These are phyloP conservation scores for Eilema depressum DNA, from an alignment of 2,888 invertebrate species.

Conservation along the genomic window DNA sequence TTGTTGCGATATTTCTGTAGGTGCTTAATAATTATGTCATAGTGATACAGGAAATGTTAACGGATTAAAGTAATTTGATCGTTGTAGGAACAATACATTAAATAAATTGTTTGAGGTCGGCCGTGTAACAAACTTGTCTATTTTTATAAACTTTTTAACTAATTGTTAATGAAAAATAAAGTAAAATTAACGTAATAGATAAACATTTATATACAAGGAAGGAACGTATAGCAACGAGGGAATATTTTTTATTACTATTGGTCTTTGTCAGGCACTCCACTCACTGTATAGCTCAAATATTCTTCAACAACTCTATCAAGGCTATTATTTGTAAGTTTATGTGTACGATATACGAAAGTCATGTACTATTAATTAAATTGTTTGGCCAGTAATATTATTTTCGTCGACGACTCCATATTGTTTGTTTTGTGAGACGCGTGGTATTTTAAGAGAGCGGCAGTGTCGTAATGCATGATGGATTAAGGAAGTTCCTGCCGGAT, in stretches of 20 bases:
- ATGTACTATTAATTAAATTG: not conserved
- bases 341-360: not conserved
- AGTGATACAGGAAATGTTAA: conserved; percentile 63
- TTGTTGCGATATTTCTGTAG: conserved; percentile 52
- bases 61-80: conserved; percentile 55
- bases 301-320: not conserved
- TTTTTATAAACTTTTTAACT: not conserved
- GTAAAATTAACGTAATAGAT: not conserved
- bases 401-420: conserved; percentile 4
- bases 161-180: not conserved
- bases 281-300: not conserved
- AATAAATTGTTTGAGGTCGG: conserved; percentile 10
- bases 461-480: conserved; percentile 55
- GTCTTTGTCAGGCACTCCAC: not conserved
- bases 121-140: not conserved
- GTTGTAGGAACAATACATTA: conserved; percentile 19
- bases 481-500: conserved; percentile 60
- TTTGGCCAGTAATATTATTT: conserved; percentile 17
- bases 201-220: not conserved
- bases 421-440: conserved; percentile 35
- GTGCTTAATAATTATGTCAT: conserved; percentile 60
- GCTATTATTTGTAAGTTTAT: not conserved
- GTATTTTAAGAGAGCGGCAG: conserved; percentile 35
- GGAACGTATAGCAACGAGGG: not conserved
- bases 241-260: not conserved